Conservation (phyloP, 2,888 invertebrate species). For the Lycophotia porphyrea region DNA sequence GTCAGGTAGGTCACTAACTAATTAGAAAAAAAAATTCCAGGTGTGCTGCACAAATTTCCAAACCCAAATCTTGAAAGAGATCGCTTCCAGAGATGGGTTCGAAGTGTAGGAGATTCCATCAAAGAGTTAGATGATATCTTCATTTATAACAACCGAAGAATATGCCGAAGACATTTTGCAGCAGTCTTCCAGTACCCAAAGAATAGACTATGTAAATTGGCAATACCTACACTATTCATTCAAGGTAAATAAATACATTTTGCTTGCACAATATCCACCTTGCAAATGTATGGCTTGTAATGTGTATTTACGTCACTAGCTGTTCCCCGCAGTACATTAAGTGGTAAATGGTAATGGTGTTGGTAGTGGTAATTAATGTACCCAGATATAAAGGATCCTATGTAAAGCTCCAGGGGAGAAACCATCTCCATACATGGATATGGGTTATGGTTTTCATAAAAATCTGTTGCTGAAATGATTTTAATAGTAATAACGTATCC, state of each 20-base stretch:
- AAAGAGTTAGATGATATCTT: not conserved
- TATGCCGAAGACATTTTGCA: slow-evolving; percentile 1
- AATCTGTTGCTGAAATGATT: not conserved
- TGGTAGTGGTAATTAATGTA: no score
- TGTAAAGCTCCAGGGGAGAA: no score
- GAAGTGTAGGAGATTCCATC: not conserved
- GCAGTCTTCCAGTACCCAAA: not conserved
- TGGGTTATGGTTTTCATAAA: no score
- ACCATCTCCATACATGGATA: no score
- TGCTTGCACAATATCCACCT: slow-evolving; percentile 1
- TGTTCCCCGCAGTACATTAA: no score
- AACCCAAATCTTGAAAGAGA: slow-evolving; percentile 1
- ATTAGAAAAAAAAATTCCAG: not conserved
- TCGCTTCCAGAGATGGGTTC: slow-evolving; percentile 1
- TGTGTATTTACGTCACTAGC: no score
- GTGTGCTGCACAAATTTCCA: slow-evolving; percentile 3
- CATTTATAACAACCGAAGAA: slow-evolving; percentile 1
- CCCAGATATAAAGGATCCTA: no score
- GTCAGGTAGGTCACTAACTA: not conserved
- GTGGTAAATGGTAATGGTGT: no score
- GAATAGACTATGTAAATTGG: not conserved
- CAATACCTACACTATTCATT: not conserved
- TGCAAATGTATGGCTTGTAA: no score
- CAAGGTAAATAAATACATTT: not conserved
- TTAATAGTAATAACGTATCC: not conserved